Base-by-base conservation (phyloP, 2,797 vertebrate genomes). In the Thamnophis elegans region DNA sequence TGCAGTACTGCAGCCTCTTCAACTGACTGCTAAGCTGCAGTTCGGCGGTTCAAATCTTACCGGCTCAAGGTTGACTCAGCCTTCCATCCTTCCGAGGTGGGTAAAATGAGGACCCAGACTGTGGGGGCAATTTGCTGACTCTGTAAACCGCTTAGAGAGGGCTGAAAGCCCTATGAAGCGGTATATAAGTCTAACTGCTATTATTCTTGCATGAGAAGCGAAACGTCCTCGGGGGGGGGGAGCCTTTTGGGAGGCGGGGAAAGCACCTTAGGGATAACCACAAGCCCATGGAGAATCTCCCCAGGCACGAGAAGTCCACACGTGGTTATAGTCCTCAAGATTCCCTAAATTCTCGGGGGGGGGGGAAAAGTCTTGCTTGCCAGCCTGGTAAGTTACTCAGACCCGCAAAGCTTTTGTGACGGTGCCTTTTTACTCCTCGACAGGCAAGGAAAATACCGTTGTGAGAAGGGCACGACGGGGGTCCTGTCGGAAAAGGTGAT, bases 361-460 rank as follows among this genome's bases (percentile, higher is more conserved):
- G 65, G 26, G 5, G 20, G 11, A 55, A 25, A 73, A 12, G 32
- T 36, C 59, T 53, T 26, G 8, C 18, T 26, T 25, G 51, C 6
- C 22, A 7, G 13, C 22, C 4, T 42, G 0, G 1, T 8, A 10
- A 14, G 0, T 0, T 4, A 22, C 87, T 53, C 65, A 59, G 51
- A 58, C 18, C 22, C 10, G 91, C 7, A 28, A 28, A 4, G 1
- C 22, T 22, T 65, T 47, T 5, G 22, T 32, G 5, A 68, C 47
- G 0, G 2, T 32, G 13, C 18, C 1, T 88, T 22, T 54, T 26
- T 13, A n/a, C 32, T 82, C 10, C 20, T n/a, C 4, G 0, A 53
- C 95, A 99, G 99, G 97, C 97, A 98, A 12, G 99, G 99, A 2
- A 97, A 97, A 87, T 99, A 99, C 97, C 98, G 97, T 94, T 99